Percentiles rank a stretch among this genome's conserved stretches.
phyloP scores from a whole-genome alignment of 2,797 vertebrate genomes.

The Synaphobranchus kaupii region DNA sequence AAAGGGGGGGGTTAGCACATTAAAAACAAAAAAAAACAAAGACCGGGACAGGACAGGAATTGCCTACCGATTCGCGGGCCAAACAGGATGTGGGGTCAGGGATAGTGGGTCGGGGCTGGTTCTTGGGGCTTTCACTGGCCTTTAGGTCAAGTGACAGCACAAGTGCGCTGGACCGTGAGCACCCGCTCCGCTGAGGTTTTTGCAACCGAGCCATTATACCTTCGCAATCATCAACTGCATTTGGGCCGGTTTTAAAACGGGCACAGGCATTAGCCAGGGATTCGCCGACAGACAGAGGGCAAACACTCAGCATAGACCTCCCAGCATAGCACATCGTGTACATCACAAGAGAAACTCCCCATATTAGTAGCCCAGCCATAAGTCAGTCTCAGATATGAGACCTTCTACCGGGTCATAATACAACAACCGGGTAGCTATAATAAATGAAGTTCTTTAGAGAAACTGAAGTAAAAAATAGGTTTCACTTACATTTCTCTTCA shows the following conservation, averaged over 20 bases:
- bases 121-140: slow-evolving; percentile 31
- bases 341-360: not conserved
- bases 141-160: not conserved
- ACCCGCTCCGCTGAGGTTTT: not conserved
- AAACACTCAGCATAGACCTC: not conserved
- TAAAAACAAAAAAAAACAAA: slow-evolving; percentile 25
- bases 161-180: not conserved
- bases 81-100: slow-evolving; percentile 42
- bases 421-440: not conserved
- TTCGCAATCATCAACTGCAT: not conserved
- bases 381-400: not conserved
- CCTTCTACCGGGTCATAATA: not conserved
- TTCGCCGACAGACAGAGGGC: not conserved
- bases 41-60: slow-evolving; percentile 19
- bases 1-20: not conserved
- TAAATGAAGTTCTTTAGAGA: not conserved
- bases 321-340: not conserved
- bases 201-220: not conserved
- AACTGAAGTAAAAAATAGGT: not conserved
- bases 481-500: not conserved
- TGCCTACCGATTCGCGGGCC: slow-evolving; percentile 23
- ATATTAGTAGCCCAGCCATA: not conserved
- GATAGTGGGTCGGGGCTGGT: slow-evolving; percentile 35
- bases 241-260: not conserved
- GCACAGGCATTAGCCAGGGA: not conserved